A percentile compares a stretch with the other conserved stretches of the same genome.
These are phyloP conservation scores for Heteromurus nitidus DNA, from an alignment of 2,888 invertebrate genomes.

Conservation along the genomic window DNA sequence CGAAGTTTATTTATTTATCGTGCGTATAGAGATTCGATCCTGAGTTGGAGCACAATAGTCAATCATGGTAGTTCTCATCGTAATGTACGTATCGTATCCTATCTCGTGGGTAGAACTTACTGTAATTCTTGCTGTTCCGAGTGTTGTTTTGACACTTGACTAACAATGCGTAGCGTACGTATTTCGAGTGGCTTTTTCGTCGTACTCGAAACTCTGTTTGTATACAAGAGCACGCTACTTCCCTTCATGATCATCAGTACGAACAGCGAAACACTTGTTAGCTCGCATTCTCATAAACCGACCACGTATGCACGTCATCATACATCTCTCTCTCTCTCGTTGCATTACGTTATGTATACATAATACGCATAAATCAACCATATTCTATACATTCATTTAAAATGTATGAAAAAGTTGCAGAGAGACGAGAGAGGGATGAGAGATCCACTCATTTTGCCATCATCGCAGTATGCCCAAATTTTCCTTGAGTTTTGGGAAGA, in stretches of 20 bases:
- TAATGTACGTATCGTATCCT: constrained; percentile 5
- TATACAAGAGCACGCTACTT: constrained; percentile 32
- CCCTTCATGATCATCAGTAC: background rate
- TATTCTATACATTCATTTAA: background rate
- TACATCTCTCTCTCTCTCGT: background rate
- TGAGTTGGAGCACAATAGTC: constrained; percentile 15
- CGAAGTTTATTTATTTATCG: constrained; percentile 3
- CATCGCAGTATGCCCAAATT: too few species aligned
- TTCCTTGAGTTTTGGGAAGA: too few species aligned
- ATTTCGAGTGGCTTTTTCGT: constrained; percentile 67
- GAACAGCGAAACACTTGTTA: constrained; percentile 4
- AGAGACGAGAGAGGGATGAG: too few species aligned
- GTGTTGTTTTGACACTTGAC: constrained; percentile 73
- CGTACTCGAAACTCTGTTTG: constrained; percentile 51
- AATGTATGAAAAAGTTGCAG: constrained; percentile 5
- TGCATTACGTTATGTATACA: background rate
- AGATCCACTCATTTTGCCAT: too few species aligned
- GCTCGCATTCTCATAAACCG: background rate
- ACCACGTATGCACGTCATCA: background rate
- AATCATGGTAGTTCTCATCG: constrained; percentile 24
- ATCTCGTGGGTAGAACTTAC: constrained; percentile 65
- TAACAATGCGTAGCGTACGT: constrained; percentile 70
- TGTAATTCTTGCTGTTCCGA: constrained; percentile 73
- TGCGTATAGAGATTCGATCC: background rate
- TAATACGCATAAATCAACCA: background rate